A percentile compares a stretch with the other conserved stretches of the same genome.
Conservation (phyloP, 1,140 invertebrate species). For the Sipha flava region DNA sequence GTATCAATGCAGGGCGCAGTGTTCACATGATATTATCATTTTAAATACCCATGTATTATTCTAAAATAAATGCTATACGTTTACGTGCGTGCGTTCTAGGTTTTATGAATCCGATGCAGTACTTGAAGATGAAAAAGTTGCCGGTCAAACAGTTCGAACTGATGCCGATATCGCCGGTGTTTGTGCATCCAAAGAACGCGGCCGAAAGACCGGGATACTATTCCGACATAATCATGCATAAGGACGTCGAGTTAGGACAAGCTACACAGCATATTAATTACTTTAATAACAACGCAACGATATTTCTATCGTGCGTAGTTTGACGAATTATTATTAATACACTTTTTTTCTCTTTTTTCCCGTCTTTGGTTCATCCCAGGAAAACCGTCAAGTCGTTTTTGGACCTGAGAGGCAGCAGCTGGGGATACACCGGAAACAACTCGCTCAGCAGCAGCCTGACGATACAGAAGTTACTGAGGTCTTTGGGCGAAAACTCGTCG, state of each 20-base stretch:
- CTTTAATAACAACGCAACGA: no score
- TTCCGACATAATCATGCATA: constrained; percentile 54
- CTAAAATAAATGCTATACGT: background rate
- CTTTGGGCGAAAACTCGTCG: constrained; percentile 53
- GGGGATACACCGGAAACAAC: constrained; percentile 49
- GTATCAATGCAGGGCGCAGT: no score
- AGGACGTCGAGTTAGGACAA: constrained; percentile 41
- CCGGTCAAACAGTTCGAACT: constrained; percentile 46
- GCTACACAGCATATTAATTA: background rate
- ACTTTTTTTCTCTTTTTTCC: no score
- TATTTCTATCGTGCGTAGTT: no score
- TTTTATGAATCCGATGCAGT: constrained; percentile 52
- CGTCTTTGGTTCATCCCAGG: constrained; percentile 40
- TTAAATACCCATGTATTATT: no score
- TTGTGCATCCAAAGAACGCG: constrained; percentile 49
- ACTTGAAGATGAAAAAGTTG: constrained; percentile 43
- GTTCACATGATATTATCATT: no score
- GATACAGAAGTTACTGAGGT: constrained; percentile 49
- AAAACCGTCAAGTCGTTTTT: constrained; percentile 51
- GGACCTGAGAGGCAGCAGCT: constrained; percentile 51
- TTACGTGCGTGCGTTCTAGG: constrained; percentile 42
- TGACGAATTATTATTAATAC: no score
- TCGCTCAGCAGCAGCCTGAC: constrained; percentile 50
- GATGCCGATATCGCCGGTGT: constrained; percentile 51
- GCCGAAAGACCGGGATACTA: constrained; percentile 49